Base-by-base conservation (phyloP, 2,113 vertebrate genomes). In the Anthoscopus minutus region DNA sequence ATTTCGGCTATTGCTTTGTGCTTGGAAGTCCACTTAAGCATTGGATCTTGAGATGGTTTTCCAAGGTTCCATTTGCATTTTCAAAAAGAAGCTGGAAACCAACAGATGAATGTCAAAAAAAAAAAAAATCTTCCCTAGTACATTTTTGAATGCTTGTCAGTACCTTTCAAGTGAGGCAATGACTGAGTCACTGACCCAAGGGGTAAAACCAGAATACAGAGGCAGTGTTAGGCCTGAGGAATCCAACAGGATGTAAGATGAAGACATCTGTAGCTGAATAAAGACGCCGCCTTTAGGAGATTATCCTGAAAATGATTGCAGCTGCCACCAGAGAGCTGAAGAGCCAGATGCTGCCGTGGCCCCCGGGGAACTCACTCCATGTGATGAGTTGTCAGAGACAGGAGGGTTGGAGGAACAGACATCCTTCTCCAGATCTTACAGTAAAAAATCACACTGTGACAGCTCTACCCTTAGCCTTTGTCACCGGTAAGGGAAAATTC, bases 211-310 rank as follows among this genome's bases (percentile, higher is more conserved):
- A 69, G 72, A 86, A 16, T 50, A 45, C 51, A 78, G 88, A 90
- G 85, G 65, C 81, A 70, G 24, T 5, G 25, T 33, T 88, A 83
- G 92, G 92, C 94, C 87, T 86, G 85, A 96, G 94, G 93, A 96
- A 97, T 97, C 92, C 88, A 95, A n/a, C 88, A 94, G 95, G 93
- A 96, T 95, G 79, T 60, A 27, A 92, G 69, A 96, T 95, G 86
- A 97, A 97, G 95, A 97, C 95, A 96, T 97, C 95, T 95, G 96
- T 97, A 97, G 92, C 94, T 92, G 95, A 96, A 96, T 96, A 93
- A 93, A 96, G 95, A 88, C 1, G 27, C 85, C 11, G 82, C 93
- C 94, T 96, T 96, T 94, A 96, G 92, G 95, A 97, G 94, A 96
- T 97, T 94, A 96, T 94, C 88, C 94, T 81, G 90, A 50, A 92